Conservation (phyloP, 1,140 invertebrate genomes). For the Latrodectus geometricus region DNA sequence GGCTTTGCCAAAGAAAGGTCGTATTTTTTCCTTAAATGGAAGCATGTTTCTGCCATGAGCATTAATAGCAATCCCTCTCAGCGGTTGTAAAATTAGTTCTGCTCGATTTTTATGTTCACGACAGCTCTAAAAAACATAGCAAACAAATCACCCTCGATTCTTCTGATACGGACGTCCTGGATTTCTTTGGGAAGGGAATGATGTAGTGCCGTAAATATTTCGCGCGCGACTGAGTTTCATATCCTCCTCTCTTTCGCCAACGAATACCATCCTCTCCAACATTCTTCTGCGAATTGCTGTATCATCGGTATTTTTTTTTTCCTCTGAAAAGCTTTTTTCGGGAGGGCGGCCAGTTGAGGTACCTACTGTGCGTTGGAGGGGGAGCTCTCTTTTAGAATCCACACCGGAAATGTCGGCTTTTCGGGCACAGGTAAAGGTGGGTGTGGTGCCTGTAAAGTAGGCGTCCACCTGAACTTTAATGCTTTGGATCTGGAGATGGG, state of each 20-base stretch:
- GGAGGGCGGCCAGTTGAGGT: background rate
- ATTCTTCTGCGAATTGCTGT: background rate
- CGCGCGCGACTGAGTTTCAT: background rate
- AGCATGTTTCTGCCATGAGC: background rate
- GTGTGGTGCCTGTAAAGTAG: background rate
- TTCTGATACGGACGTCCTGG: background rate
- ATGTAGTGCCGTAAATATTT: slow-evolving; percentile 6
- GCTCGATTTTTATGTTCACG: slow-evolving; percentile 20
- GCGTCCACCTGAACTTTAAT: background rate
- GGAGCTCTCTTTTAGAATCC: background rate
- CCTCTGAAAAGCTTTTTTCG: slow-evolving; percentile 4
- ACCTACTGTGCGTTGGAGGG: background rate
- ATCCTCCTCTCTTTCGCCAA: background rate
- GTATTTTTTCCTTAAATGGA: background rate
- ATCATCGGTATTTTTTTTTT: background rate
- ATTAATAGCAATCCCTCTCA: background rate
- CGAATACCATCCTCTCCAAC: background rate
- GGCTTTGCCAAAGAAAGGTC: background rate
- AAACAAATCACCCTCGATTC: slow-evolving; percentile 24
- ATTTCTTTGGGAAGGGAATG: background rate
- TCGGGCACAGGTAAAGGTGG: background rate
- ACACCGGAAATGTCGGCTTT: slow-evolving; percentile 25
- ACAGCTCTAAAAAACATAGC: slow-evolving; percentile 5
- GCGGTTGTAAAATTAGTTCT: slow-evolving; percentile 19
- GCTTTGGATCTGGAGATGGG: background rate